Evolutionary conservation across 2,113 vertebrate species (phyloP), one percentile per base, ranked within the genome.

Genomic region (Pterophyllum scalare): DNA sequence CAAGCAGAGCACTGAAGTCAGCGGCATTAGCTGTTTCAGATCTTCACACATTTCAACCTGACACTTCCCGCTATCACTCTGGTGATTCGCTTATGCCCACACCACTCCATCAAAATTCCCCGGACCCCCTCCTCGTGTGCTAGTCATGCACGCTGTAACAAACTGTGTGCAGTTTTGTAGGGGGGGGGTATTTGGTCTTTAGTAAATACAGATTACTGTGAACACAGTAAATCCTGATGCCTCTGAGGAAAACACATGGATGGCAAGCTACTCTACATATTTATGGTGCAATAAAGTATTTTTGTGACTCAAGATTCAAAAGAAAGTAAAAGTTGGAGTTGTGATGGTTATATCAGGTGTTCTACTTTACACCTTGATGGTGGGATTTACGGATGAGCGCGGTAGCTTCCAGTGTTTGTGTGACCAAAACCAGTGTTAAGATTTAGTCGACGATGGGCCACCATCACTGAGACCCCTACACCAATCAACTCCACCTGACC

Each of bases 41-140:
- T 54, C 17, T n/a, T 72, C 46, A 72, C 67, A 72, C 11, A 7
- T 54, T 54, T 52, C 46, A 54, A 54, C 52, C 46, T 31, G 67
- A 72, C 67, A 72, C 46, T 31, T 72, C 67, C 46, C 26, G 67
- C 67, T 72, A 52, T 52, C 65, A 52, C 65, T 52, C 65, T 52
- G 43, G 43, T 72, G 46, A 72, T n/a, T 72, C 19, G 52, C 46
- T 52, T 54, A 54, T 72, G 67, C 46, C 46, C 67, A 72, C 67
- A 72, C 67, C 67, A 52, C 65, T 72, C 26, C 26, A n/a, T 72
- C 43, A 54, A 46, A 72, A 54, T 72, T 52, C 19, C 46, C 49
- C 52, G 7, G 17, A 54, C 31, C 26, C n/a, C 46, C 52, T 54
- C 26, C 26, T 54, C 26, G 3, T 72, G 26, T 72, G 24, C 24